A percentile compares a stretch with the other conserved stretches of the same genome.
These are phyloP conservation scores for Pituophis catenifer DNA, from an alignment of 2,113 vertebrate genomes.

Conservation along the genomic window DNA sequence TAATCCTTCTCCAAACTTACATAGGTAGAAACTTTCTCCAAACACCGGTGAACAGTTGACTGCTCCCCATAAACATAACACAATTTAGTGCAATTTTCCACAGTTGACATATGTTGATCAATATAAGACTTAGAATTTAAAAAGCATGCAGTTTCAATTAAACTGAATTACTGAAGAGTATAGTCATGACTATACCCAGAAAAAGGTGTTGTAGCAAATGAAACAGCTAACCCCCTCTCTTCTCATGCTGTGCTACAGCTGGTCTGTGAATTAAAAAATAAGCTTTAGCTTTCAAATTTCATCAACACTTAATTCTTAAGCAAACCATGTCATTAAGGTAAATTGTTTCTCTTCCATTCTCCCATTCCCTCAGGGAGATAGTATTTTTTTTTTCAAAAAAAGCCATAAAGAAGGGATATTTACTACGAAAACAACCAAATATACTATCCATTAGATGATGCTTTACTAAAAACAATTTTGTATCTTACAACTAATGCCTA, in stretches of 20 bases:
- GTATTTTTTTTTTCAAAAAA: slow-evolving; percentile 1
- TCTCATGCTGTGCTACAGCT: slow-evolving; percentile 42
- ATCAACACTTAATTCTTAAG: slow-evolving; percentile 46
- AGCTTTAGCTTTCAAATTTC: slow-evolving; percentile 40
- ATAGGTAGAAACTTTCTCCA: slow-evolving; percentile 60
- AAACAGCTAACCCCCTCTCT: slow-evolving; percentile 33
- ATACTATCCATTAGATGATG: not conserved
- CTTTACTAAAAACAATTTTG: not conserved
- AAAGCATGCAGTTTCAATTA: slow-evolving; percentile 73
- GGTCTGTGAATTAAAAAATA: slow-evolving; percentile 43
- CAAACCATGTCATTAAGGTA: slow-evolving; percentile 26
- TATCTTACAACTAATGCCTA: not conserved
- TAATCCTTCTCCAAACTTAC: slow-evolving; percentile 48
- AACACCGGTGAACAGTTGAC: slow-evolving; percentile 52
- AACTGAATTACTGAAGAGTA: slow-evolving; percentile 66
- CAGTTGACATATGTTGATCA: slow-evolving; percentile 72
- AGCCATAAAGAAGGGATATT: not conserved
- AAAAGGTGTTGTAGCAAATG: slow-evolving; percentile 58
- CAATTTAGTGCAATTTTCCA: slow-evolving; percentile 71
- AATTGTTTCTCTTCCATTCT: slow-evolving; percentile 41
- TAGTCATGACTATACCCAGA: slow-evolving; percentile 43
- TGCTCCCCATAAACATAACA: slow-evolving; percentile 63
- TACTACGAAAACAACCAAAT: not conserved
- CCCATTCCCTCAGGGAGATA: not conserved
- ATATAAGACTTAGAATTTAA: slow-evolving; percentile 68